Conservation (phyloP, 2,113 vertebrate species). For the Antechinus flavipes region DNA sequence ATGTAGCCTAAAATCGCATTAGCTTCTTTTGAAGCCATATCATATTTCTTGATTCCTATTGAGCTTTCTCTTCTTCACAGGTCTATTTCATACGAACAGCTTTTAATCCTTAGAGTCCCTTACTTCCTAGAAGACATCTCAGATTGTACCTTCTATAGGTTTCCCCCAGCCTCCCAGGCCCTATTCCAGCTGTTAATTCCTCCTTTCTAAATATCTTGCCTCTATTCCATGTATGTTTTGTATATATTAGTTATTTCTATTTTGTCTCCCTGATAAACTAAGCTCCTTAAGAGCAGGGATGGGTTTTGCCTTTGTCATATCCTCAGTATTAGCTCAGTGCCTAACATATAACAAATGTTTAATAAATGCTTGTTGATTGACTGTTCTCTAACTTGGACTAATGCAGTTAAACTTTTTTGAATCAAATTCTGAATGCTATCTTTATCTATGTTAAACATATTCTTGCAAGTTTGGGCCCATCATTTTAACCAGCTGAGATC, state of each 20-base stretch:
- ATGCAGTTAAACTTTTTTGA: not conserved
- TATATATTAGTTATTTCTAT: not conserved
- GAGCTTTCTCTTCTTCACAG: not conserved
- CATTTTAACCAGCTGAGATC: not conserved
- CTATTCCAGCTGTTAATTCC: not conserved
- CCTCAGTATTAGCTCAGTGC: not conserved
- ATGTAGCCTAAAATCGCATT: not conserved
- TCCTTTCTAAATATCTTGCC: not conserved
- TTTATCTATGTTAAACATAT: not conserved
- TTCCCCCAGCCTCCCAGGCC: not conserved
- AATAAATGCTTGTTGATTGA: not conserved
- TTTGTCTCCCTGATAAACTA: not conserved
- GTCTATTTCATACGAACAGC: not conserved
- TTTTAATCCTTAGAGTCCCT: not conserved
- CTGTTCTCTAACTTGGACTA: not conserved
- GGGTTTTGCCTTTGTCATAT: not conserved
- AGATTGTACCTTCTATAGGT: not conserved
- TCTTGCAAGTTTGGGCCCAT: not conserved
- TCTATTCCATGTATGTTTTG: not conserved
- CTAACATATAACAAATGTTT: not conserved
- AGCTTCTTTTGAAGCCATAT: not conserved
- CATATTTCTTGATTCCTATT: not conserved
- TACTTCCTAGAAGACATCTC: not conserved
- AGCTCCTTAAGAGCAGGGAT: not conserved
- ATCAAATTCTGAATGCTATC: not conserved